Conservation (phyloP, 2,797 vertebrate species). For the Enteromius treurensis region DNA sequence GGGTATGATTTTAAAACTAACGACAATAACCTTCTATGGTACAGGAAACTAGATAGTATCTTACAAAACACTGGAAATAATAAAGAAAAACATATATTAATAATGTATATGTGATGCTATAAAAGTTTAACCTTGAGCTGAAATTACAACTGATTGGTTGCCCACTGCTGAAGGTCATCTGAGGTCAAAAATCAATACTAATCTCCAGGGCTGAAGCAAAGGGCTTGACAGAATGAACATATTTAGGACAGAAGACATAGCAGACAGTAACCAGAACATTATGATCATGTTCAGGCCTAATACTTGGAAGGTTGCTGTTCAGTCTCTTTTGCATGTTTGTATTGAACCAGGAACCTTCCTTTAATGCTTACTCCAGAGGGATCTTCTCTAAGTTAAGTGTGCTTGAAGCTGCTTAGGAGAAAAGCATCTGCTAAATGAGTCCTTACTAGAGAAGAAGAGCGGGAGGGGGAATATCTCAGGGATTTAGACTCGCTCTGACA, state of each 20-base stretch:
- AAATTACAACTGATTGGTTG: background rate
- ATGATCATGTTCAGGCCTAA: background rate
- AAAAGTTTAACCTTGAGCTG: background rate
- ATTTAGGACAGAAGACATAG: background rate
- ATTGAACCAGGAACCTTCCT: background rate
- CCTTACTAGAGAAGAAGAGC: background rate
- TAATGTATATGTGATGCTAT: background rate
- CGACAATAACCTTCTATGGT: background rate
- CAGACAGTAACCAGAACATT: background rate
- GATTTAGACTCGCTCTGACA: conserved; percentile 37
- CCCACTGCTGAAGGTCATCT: background rate
- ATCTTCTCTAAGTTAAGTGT: background rate
- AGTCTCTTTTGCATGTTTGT: background rate
- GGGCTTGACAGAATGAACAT: background rate
- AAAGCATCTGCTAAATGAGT: conserved; percentile 9
- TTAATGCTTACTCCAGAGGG: background rate
- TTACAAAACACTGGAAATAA: background rate
- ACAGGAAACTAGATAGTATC: background rate
- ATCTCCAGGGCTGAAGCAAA: background rate
- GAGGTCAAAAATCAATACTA: background rate
- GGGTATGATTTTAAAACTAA: background rate
- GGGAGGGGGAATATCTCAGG: background rate
- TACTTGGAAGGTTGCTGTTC: background rate
- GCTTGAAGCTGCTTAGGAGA: background rate
- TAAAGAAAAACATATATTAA: background rate